Base-by-base conservation (phyloP, 2,797 vertebrate species). In the Mormyrops boulengeri region DNA sequence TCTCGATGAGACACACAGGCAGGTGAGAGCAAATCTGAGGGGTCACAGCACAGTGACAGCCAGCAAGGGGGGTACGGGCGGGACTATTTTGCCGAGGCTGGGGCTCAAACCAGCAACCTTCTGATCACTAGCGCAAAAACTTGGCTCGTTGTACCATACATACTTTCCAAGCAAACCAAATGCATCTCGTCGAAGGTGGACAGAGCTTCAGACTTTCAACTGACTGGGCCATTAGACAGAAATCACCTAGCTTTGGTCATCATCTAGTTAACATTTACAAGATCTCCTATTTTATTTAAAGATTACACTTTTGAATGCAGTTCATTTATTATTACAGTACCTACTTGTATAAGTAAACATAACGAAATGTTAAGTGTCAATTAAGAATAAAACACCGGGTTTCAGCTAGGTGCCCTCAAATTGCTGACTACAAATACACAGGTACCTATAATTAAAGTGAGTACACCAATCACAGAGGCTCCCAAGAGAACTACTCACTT, bases 401-500 rank as follows among this genome's bases (percentile, higher is more conserved):
- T 77, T 77, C 34, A 41, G 19, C 34, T 73, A 19, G 30, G 34
- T 73, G 30, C 34, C 69, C 30, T 19, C 14, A 77, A 8, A 38
- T 41, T 77, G 69, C 14, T 77, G 69, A 77, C 69, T 77, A 19
- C 34, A 38, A 38, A 77, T 19, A 38, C 34, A 77, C 5, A 41
- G 69, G 34, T 77, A 77, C 69, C 69, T 19, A 77, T 41, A 19
- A 77, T 19, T 77, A 77, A 38, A 38, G 69, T 77, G 34, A 77
- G 34, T 17, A 19, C 11, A 38, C 34, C 69, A 19, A 77, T 77
- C 14, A 38, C 34, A 77, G 30, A 77, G 69, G 69, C 69, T 19
- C 34, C 14, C 34, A 41, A 77, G 14, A 34, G 69, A 41, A 19
- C 14, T 77, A 77, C 69, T 77, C 34, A 97, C 96, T 97, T 97